phyloP scores from a whole-genome alignment of 2,113 vertebrate genomes.

The Ptilorrhoa leucosticta region DNA sequence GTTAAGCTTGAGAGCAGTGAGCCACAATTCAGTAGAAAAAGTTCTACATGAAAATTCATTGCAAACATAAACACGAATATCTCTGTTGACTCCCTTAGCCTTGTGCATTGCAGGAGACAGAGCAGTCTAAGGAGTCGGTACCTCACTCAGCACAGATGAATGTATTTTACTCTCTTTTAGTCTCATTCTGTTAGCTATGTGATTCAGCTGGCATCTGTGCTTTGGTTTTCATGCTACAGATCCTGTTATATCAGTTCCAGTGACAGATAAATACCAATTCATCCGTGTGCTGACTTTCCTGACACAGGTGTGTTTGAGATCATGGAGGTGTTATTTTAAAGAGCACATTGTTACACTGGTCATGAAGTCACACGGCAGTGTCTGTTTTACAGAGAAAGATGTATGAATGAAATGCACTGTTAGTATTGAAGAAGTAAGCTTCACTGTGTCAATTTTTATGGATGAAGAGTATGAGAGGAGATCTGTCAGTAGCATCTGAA shows the following conservation, averaged over 20 bases:
- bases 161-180: neutral
- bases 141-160: neutral
- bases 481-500: slow-evolving; percentile 25
- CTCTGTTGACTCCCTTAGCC: neutral
- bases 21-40: neutral
- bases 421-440: neutral
- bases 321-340: neutral
- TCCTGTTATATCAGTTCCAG: neutral
- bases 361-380: neutral
- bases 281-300: neutral
- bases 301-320: neutral
- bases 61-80: neutral
- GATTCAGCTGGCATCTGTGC: neutral
- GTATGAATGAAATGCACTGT: neutral
- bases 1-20: neutral
- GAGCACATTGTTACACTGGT: neutral
- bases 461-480: neutral
- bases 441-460: neutral
- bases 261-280: neutral
- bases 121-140: neutral
- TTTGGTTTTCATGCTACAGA: neutral
- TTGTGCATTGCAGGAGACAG: neutral
- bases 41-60: neutral
- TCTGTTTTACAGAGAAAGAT: neutral
- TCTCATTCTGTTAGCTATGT: neutral